Evolutionary conservation across 2,888 invertebrate genomes (phyloP).

Genomic region (Toxonevra muliebris): DNA sequence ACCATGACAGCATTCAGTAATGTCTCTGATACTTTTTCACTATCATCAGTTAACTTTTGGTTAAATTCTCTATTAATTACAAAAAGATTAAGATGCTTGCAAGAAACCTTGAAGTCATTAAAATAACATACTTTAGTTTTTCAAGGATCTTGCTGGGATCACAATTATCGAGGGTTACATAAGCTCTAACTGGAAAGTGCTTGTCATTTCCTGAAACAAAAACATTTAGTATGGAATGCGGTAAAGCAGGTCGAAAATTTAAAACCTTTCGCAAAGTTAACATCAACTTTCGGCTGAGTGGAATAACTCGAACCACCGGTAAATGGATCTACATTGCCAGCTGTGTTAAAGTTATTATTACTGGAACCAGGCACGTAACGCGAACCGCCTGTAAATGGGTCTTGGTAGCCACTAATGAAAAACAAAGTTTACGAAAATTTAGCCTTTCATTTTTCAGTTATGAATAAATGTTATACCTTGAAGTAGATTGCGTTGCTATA

Average conservation of each 20-base stretch:
- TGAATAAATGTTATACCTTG: constrained; percentile 40
- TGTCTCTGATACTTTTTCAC: constrained; percentile 54
- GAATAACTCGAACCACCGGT: constrained; percentile 72
- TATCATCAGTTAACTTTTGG: constrained; percentile 63
- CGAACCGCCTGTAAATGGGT: constrained; percentile 76
- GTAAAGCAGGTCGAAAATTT: not conserved
- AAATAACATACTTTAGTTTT: constrained; percentile 68
- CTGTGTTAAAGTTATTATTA: constrained; percentile 49
- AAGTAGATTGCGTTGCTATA: constrained; percentile 34
- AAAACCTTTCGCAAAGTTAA: constrained; percentile 49
- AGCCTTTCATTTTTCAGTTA: not conserved
- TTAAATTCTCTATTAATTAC: constrained; percentile 72
- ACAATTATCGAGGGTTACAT: constrained; percentile 80
- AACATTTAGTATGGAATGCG: not conserved
- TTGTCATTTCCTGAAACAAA: constrained; percentile 46
- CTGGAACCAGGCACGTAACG: constrained; percentile 73
- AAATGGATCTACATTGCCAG: constrained; percentile 72
- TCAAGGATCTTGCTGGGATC: constrained; percentile 78
- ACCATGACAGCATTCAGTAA: constrained; percentile 68
- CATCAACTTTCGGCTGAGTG: constrained; percentile 50
- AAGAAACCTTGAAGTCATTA: not conserved
- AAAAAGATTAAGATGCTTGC: not conserved
- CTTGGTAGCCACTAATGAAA: constrained; percentile 66
- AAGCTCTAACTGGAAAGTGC: constrained; percentile 66
- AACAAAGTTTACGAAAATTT: constrained; percentile 4